Conservation (phyloP, 2,113 vertebrate species). For the Callospermophilus lateralis region DNA sequence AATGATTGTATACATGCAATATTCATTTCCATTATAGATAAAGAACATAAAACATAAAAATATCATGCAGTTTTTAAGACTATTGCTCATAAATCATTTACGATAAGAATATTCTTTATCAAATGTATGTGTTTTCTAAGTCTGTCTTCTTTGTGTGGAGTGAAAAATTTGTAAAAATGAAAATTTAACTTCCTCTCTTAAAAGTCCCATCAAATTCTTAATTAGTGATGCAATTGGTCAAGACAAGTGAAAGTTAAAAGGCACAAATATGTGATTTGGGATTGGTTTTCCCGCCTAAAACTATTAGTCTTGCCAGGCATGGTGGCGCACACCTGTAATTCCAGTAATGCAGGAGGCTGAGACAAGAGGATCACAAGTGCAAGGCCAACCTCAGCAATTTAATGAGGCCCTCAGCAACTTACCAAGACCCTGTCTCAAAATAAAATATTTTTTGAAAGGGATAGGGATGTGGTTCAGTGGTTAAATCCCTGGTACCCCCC, state of each 20-base stretch:
- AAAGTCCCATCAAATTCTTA: conserved; percentile 52
- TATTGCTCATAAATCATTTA: conserved; percentile 19
- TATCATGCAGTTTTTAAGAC: not conserved
- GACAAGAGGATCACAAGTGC: no score
- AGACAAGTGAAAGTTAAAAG: conserved; percentile 44
- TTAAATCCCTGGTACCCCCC: no score
- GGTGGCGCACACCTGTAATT: no score
- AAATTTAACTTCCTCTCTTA: conserved; percentile 62
- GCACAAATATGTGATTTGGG: not conserved
- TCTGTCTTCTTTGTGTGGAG: not conserved
- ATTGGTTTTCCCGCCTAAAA: conserved; percentile 34
- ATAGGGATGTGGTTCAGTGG: no score
- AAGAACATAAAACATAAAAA: conserved; percentile 53
- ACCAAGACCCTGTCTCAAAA: no score
- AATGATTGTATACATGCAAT: not conserved
- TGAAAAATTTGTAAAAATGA: conserved; percentile 32
- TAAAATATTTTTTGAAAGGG: no score
- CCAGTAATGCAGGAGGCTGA: no score
- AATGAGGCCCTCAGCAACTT: no score
- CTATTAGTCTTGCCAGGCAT: not conserved
- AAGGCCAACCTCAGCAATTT: no score
- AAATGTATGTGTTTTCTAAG: conserved; percentile 32
- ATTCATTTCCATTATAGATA: conserved; percentile 2
- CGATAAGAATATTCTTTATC: not conserved
- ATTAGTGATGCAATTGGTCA: conserved; percentile 65